Evolutionary conservation across 2,797 vertebrate genomes (phyloP).

Genomic region (Limosa lapponica): DNA sequence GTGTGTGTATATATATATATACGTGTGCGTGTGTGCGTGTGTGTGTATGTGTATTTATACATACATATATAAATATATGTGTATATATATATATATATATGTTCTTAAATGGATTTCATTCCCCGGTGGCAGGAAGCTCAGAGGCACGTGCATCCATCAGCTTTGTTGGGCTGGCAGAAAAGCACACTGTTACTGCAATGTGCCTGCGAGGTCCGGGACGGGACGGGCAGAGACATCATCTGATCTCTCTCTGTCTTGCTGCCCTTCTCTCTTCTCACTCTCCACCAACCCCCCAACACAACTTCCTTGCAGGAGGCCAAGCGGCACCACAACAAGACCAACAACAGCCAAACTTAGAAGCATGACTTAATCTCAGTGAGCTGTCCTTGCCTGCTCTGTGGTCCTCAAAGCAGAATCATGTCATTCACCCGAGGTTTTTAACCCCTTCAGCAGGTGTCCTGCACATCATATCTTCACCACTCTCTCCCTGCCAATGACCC

Average conservation of each 20-base stretch:
- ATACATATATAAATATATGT: slow-evolving; percentile 36
- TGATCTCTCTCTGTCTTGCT: not conserved
- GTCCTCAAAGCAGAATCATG: slow-evolving; percentile 33
- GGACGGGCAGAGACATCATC: not conserved
- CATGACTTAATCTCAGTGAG: slow-evolving; percentile 59
- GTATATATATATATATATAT: slow-evolving; percentile 48
- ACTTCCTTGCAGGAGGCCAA: slow-evolving; percentile 17
- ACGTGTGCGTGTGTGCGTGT: not conserved
- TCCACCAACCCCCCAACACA: not conserved
- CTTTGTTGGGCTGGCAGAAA: not conserved
- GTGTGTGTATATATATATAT: not conserved
- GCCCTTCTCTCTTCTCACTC: not conserved
- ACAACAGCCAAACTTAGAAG: slow-evolving; percentile 57
- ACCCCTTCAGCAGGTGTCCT: not conserved
- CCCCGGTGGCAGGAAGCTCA: slow-evolving; percentile 20
- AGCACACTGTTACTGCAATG: not conserved
- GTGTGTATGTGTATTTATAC: slow-evolving; percentile 54
- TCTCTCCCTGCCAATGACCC: not conserved
- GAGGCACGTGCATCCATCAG: not conserved
- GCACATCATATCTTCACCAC: not conserved
- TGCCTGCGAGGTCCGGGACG: not conserved
- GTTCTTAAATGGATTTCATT: slow-evolving; percentile 42
- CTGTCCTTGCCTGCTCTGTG: slow-evolving; percentile 41
- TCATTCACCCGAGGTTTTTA: slow-evolving; percentile 5
- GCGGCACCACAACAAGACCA: not conserved